phyloP scores from a whole-genome alignment of 2,113 vertebrate species.

The Rhipidura dahli region DNA sequence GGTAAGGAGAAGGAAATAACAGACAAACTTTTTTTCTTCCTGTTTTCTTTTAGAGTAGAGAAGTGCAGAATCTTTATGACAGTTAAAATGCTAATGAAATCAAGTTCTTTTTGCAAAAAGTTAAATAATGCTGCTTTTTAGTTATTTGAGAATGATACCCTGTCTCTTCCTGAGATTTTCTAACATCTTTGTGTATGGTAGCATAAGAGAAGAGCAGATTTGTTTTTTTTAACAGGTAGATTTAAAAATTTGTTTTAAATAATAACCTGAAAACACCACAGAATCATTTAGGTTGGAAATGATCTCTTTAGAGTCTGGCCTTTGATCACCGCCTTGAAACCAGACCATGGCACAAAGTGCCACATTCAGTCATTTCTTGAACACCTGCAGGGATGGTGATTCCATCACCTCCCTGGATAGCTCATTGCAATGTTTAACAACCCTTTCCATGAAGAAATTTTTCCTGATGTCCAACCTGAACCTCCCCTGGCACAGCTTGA shows the following conservation, averaged over 20 bases:
- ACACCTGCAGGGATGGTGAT: neutral
- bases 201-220: neutral
- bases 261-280: neutral
- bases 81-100: neutral
- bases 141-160: neutral
- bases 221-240: neutral
- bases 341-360: neutral
- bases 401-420: neutral
- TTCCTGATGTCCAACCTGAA: neutral
- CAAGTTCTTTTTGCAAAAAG: neutral
- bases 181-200: neutral
- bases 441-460: neutral
- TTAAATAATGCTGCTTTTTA: neutral
- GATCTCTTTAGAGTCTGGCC: neutral
- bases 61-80: neutral
- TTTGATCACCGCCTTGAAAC: neutral
- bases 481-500: rapidly evolving
- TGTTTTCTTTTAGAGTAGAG: neutral
- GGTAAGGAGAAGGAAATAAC: neutral
- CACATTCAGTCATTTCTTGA: neutral
- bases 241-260: neutral
- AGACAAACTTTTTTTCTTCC: neutral
- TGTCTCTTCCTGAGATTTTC: neutral
- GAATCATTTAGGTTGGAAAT: neutral
- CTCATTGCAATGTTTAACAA: neutral